Conservation (phyloP, 2,113 vertebrate species). For the Serilophus lunatus region DNA sequence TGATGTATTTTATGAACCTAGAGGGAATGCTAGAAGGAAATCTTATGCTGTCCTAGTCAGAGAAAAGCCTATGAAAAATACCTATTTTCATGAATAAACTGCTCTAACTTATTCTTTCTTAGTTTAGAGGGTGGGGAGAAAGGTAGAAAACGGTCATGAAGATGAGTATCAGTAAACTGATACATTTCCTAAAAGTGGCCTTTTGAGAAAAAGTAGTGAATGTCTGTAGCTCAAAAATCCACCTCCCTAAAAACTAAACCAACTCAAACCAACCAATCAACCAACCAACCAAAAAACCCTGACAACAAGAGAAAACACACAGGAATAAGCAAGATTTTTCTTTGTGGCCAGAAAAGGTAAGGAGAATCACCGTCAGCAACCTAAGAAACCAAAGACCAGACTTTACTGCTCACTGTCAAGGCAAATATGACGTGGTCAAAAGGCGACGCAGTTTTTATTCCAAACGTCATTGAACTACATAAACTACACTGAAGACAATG, state of each 20-base stretch:
- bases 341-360: not conserved
- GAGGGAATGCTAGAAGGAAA: not conserved
- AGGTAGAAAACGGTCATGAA: not conserved
- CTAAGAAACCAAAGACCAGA: not conserved
- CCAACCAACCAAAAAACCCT: not conserved
- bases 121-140: not conserved
- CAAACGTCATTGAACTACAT: not conserved
- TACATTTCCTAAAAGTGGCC: not conserved
- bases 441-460: not conserved
- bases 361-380: not conserved
- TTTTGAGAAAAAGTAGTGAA: not conserved
- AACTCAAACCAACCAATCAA: too few relatives aligned
- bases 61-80: not conserved
- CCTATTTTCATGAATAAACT: not conserved
- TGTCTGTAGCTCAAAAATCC: not conserved
- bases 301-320: not conserved
- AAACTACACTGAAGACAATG: not conserved
- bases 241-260: not conserved
- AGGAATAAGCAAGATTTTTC: not conserved
- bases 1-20: not conserved
- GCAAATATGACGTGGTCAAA: not conserved
- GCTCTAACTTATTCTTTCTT: not conserved
- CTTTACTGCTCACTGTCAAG: not conserved
- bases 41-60: not conserved
- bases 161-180: not conserved